These are phyloP conservation scores for Catocala sponsa DNA, from an alignment of 2,888 invertebrate genomes.

Conservation along the genomic window DNA sequence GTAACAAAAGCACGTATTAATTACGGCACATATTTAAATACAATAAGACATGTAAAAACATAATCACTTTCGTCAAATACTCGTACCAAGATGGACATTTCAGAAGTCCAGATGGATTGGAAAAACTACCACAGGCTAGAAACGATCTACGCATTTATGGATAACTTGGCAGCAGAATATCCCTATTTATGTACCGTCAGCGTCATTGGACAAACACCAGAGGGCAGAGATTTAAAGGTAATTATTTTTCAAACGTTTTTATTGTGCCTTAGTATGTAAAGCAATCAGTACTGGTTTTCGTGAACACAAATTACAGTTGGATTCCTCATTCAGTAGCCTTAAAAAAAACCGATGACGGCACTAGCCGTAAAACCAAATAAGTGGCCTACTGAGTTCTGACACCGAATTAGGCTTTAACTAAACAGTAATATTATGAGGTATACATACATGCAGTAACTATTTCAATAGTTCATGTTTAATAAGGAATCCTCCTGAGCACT, in stretches of 20 bases:
- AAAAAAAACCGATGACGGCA: no score
- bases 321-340: no score
- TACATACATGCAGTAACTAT: no score
- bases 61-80: neutral
- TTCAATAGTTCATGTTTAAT: no score
- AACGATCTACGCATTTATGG: conserved; percentile 75
- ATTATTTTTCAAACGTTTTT: conserved; percentile 7
- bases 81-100: conserved; percentile 10
- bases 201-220: conserved; percentile 73
- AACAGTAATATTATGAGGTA: no score
- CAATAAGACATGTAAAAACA: neutral
- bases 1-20: conserved; percentile 31
- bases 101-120: conserved; percentile 75
- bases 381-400: no score
- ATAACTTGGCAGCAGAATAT: conserved; percentile 65
- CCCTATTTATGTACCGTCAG: conserved; percentile 72
- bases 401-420: no score
- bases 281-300: no score
- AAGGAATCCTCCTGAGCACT: no score
- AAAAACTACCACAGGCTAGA: conserved; percentile 71
- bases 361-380: no score
- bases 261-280: neutral
- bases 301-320: no score
- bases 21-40: conserved; percentile 14
- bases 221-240: conserved; percentile 79